phyloP scores from a whole-genome alignment of 2,888 invertebrate species.

The Allacma fusca region DNA sequence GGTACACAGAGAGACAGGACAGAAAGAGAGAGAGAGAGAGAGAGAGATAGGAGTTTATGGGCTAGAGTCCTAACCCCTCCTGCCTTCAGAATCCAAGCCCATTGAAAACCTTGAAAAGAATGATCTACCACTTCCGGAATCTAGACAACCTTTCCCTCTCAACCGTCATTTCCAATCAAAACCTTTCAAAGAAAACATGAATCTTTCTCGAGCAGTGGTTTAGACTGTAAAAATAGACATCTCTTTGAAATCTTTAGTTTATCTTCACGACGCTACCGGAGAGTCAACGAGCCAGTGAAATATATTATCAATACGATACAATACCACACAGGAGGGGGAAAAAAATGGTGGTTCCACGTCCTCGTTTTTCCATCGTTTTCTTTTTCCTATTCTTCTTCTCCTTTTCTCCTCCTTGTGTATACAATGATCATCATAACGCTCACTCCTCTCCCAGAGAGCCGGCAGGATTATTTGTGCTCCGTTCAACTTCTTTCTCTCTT shows the following conservation, averaged over 20 bases:
- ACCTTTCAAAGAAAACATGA: constrained; percentile 21
- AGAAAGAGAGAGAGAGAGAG: background rate
- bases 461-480: constrained; percentile 7
- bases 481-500: constrained; percentile 17
- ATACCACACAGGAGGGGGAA: too few relatives aligned
- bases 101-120: constrained; percentile 22
- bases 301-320: constrained; percentile 1
- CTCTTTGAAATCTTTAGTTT: constrained; percentile 28
- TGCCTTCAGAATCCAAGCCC: background rate
- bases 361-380: background rate
- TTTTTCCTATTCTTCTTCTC: background rate
- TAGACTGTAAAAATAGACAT: constrained; percentile 3
- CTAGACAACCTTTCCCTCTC: constrained; percentile 35
- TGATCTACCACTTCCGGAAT: constrained; percentile 28
- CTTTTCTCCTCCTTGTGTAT: background rate
- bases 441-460: background rate
- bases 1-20: too few relatives aligned
- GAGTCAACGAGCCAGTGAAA: constrained; percentile 9
- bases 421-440: background rate
- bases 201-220: constrained; percentile 15
- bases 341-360: background rate
- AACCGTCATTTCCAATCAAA: constrained; percentile 38
- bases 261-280: background rate
- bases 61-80: background rate
- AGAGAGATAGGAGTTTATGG: background rate